Conservation (phyloP, 1,140 invertebrate species). For the Micrasema minimum region DNA sequence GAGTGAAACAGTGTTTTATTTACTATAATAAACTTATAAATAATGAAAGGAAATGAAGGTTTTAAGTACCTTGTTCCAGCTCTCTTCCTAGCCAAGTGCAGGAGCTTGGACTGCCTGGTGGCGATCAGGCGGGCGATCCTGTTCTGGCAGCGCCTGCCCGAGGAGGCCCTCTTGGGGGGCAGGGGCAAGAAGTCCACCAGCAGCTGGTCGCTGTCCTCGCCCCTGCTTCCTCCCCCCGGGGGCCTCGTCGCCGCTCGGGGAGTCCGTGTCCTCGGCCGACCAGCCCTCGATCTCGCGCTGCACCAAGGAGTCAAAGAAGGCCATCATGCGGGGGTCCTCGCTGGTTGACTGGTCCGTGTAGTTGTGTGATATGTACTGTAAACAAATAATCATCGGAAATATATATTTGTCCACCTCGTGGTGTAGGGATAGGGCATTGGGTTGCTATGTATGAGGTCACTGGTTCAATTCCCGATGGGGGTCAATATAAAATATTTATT, state of each 20-base stretch:
- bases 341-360: slow-evolving; percentile 85
- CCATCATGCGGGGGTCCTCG: slow-evolving; percentile 95
- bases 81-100: slow-evolving; percentile 44
- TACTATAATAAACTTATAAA: too few relatives aligned
- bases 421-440: too few relatives aligned
- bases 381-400: background rate
- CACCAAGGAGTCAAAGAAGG: slow-evolving; percentile 94
- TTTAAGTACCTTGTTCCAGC: slow-evolving; percentile 36
- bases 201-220: slow-evolving; percentile 60
- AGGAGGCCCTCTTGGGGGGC: slow-evolving; percentile 55
- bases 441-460: too few relatives aligned
- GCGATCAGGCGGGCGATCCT: slow-evolving; percentile 61
- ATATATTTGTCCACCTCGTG: too few relatives aligned
- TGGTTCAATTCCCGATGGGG: too few relatives aligned
- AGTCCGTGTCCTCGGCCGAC: slow-evolving; percentile 67
- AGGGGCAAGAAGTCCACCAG: slow-evolving; percentile 58
- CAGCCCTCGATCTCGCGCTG: slow-evolving; percentile 89
- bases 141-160: slow-evolving; percentile 49
- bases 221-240: slow-evolving; percentile 54
- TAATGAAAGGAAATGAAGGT: too few relatives aligned
- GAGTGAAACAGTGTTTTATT: too few relatives aligned
- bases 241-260: slow-evolving; percentile 56
- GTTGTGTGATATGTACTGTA: slow-evolving; percentile 79
- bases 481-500: too few relatives aligned
- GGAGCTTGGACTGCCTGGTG: slow-evolving; percentile 61